Conservation (phyloP, 2,888 invertebrate species). For the Lithophane semibrunnea region DNA sequence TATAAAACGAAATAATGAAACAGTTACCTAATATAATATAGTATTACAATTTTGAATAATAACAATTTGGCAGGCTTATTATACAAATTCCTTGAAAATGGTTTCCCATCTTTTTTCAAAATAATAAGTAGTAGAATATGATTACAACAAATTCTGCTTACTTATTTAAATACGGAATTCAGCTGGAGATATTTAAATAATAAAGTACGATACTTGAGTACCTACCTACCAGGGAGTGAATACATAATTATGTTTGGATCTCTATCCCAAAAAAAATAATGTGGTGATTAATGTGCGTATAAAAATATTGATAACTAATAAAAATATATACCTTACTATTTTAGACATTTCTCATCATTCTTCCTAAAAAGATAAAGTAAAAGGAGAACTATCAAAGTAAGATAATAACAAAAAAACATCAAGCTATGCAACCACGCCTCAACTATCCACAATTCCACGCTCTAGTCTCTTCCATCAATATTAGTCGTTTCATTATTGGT, state of each 20-base stretch:
- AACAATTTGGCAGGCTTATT: neutral
- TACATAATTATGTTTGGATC: neutral
- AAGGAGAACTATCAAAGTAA: accelerated
- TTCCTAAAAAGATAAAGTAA: neutral
- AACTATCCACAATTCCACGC: constrained; percentile 35
- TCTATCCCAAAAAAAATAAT: neutral
- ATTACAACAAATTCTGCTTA: neutral
- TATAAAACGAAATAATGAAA: neutral
- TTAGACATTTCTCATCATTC: neutral
- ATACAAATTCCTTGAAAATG: neutral
- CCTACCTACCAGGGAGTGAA: too few species aligned
- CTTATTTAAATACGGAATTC: neutral
- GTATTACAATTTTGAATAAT: neutral
- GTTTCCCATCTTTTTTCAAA: neutral
- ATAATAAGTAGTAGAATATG: neutral
- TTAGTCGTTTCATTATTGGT: constrained; percentile 76
- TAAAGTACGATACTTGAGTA: neutral
- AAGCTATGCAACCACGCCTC: neutral
- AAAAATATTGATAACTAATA: neutral
- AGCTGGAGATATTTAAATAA: neutral
- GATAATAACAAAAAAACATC: neutral
- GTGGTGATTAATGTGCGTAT: neutral
- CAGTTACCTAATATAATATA: too few species aligned
- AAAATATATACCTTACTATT: neutral
- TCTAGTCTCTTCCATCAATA: constrained; percentile 71